Evolutionary conservation across 2,888 invertebrate genomes (phyloP).

Genomic region (Monoplex corrugatus): DNA sequence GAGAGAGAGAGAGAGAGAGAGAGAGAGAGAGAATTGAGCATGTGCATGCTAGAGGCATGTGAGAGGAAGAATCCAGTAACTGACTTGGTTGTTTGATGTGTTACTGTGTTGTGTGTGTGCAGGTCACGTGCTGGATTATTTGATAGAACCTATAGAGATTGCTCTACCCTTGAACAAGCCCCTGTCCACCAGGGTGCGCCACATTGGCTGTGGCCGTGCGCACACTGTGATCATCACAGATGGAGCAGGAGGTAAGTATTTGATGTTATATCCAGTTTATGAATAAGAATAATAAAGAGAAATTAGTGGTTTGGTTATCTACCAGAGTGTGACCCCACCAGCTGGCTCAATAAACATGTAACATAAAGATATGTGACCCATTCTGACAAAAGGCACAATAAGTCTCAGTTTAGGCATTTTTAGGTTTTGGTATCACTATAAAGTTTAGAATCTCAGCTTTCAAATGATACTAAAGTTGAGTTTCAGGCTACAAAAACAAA

Average conservation of each 20-base stretch:
- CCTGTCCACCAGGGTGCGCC: constrained; percentile 69
- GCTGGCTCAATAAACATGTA: too few species aligned
- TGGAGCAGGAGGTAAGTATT: constrained; percentile 85
- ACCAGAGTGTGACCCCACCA: too few species aligned
- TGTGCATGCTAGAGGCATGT: not conserved
- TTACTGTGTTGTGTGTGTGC: constrained; percentile 41
- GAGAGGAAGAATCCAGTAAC: not conserved
- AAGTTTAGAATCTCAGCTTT: too few species aligned
- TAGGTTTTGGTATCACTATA: too few species aligned
- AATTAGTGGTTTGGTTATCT: not conserved
- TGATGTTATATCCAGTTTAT: too few species aligned
- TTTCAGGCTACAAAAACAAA: too few species aligned
- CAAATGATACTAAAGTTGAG: too few species aligned
- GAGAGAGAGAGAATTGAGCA: too few species aligned
- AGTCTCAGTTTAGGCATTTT: too few species aligned
- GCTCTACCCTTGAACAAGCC: constrained; percentile 74
- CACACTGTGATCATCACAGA: constrained; percentile 91
- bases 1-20: not conserved
- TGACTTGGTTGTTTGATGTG: not conserved
- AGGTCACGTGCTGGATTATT: constrained; percentile 76
- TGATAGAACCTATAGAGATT: constrained; percentile 80
- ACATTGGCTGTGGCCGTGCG: constrained; percentile 91
- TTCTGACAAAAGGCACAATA: too few species aligned
- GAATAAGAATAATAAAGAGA: not conserved
- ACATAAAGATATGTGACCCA: too few species aligned